Conservation (phyloP, 2,113 vertebrate genomes). For the Rhea americana region DNA sequence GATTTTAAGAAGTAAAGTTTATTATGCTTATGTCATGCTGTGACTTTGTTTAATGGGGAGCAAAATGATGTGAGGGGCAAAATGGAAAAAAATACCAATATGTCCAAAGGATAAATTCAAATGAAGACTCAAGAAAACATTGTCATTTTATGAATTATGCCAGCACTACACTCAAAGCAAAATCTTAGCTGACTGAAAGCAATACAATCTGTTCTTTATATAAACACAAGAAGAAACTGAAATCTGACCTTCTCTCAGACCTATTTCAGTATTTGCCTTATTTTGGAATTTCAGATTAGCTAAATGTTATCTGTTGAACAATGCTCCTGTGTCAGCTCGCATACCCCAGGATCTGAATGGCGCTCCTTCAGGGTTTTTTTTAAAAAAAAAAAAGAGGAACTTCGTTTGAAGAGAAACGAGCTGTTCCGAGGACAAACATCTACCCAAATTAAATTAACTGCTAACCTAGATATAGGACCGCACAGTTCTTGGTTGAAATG, state of each 20-base stretch:
- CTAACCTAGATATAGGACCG: neutral
- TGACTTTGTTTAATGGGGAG: slow-evolving; percentile 30
- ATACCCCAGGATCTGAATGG: neutral
- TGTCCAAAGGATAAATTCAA: neutral
- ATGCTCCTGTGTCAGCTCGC: neutral
- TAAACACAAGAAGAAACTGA: slow-evolving; percentile 20
- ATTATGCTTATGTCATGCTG: slow-evolving; percentile 9
- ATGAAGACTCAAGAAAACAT: slow-evolving; percentile 3
- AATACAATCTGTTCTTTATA: neutral
- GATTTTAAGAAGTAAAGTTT: slow-evolving; percentile 3
- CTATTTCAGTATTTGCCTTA: slow-evolving; percentile 15
- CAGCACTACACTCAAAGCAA: neutral
- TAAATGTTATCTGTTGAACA: neutral
- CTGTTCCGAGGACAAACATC: slow-evolving; percentile 8
- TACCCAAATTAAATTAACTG: neutral
- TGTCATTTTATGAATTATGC: slow-evolving; percentile 41
- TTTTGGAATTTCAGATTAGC: slow-evolving; percentile 15
- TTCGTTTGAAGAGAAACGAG: slow-evolving; percentile 12
- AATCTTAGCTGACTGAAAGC: slow-evolving; percentile 3
- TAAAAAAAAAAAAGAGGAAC: neutral
- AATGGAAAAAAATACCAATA: neutral
- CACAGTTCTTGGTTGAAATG: neutral
- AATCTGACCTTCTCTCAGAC: slow-evolving; percentile 30
- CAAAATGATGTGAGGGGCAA: slow-evolving; percentile 1
- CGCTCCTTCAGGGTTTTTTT: neutral